phyloP scores from a whole-genome alignment of 2,888 invertebrate genomes.

The Chalcosyrphus nemorum region DNA sequence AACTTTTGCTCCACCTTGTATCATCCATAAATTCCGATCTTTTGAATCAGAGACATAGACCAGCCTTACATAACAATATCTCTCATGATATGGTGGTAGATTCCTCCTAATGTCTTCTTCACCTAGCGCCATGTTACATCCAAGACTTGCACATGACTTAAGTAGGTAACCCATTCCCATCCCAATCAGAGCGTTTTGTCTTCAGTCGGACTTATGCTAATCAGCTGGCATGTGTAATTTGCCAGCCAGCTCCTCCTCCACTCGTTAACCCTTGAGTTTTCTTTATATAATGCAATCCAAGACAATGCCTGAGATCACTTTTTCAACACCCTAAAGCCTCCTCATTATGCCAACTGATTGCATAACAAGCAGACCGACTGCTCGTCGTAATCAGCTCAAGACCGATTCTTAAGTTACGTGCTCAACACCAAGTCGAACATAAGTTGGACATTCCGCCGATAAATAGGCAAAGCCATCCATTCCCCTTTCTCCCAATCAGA shows the following conservation, averaged over 20 bases:
- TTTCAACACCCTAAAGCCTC: neutral
- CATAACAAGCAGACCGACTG: conserved; percentile 6
- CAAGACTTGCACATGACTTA: no score
- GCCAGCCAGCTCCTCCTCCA: neutral
- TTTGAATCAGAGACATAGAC: no score
- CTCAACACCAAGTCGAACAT: conserved; percentile 43
- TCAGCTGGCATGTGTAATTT: no score
- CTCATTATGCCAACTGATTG: conserved; percentile 45
- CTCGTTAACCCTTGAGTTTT: neutral
- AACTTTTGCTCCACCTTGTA: no score
- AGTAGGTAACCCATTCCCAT: no score
- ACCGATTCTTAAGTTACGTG: conserved; percentile 40
- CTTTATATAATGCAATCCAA: neutral
- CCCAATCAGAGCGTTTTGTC: no score
- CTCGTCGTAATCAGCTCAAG: conserved; percentile 29
- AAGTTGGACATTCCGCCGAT: conserved; percentile 38
- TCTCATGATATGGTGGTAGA: no score
- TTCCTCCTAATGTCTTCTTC: no score
- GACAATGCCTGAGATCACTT: neutral
- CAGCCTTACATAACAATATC: no score
- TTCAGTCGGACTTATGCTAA: no score
- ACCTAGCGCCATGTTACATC: no score
- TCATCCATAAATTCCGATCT: no score
- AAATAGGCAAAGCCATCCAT: conserved; percentile 35
- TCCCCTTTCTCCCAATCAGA: conserved; percentile 22